Percentiles rank a stretch among this genome's conserved stretches.
phyloP scores from a whole-genome alignment of 2,797 vertebrate genomes.

The Synaphobranchus kaupii region DNA sequence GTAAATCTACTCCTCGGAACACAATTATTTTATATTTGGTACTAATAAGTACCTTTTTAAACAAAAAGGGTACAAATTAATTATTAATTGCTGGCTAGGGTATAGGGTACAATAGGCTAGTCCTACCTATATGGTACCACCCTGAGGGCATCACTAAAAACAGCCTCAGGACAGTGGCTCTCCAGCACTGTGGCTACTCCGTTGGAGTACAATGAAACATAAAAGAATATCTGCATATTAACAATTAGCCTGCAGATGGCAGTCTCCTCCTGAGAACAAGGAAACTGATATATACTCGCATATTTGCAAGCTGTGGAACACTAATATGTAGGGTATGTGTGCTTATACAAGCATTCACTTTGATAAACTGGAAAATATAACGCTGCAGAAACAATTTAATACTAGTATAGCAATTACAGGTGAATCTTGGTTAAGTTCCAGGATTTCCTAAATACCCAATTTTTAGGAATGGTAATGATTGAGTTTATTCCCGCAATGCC shows the following conservation, averaged over 20 bases:
- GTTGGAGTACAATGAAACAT: background rate
- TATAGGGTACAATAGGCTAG: too few relatives aligned
- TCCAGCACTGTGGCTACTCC: too few relatives aligned
- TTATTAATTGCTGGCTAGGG: too few relatives aligned
- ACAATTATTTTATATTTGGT: background rate
- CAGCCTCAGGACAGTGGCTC: too few relatives aligned
- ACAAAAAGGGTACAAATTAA: too few relatives aligned
- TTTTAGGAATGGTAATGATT: background rate
- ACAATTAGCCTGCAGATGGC: background rate
- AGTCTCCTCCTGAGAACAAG: background rate
- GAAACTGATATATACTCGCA: background rate
- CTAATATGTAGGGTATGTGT: background rate
- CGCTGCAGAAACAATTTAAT: background rate
- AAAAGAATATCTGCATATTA: background rate
- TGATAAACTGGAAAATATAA: background rate
- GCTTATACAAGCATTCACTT: constrained; percentile 6
- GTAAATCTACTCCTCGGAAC: background rate
- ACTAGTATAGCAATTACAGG: background rate
- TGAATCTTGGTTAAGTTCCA: background rate
- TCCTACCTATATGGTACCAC: too few relatives aligned
- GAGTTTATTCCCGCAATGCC: background rate
- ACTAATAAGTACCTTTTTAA: too few relatives aligned
- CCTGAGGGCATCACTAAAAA: background rate
- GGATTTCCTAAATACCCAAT: background rate
- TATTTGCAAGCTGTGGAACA: background rate